Percentiles rank a stretch among this genome's conserved stretches.
These are phyloP conservation scores for Semnornis frantzii DNA, from an alignment of 2,113 vertebrate species.

Conservation along the genomic window DNA sequence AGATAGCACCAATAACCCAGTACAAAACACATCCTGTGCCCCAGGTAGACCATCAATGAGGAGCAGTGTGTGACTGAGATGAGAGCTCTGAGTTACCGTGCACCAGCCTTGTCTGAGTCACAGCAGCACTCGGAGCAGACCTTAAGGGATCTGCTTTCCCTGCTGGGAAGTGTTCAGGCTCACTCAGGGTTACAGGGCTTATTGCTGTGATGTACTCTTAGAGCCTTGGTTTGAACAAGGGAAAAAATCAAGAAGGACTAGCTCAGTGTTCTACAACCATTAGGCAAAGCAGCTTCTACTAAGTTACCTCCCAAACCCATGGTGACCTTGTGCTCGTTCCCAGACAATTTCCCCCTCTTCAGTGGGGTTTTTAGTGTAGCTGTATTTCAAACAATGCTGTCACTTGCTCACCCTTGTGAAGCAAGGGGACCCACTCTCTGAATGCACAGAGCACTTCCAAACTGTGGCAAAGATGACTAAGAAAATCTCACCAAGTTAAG, in stretches of 20 bases:
- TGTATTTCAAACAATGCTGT: not conserved
- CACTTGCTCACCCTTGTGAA: not conserved
- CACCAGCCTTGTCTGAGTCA: not conserved
- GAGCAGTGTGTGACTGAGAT: not conserved
- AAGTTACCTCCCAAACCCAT: not conserved
- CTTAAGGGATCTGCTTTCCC: not conserved
- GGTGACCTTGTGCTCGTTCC: not conserved
- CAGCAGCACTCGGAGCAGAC: not conserved
- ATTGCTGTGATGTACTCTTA: not conserved
- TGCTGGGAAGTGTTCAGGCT: not conserved
- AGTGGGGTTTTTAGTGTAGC: not conserved
- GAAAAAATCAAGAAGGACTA: not conserved
- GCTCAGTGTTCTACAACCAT: not conserved
- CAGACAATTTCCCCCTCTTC: not conserved
- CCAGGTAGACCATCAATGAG: not conserved
- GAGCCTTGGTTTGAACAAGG: not conserved
- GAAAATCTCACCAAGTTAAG: not conserved
- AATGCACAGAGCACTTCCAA: not conserved
- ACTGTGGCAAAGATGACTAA: not conserved
- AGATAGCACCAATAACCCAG: not conserved
- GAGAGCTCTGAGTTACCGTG: accelerated
- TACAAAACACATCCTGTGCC: not conserved
- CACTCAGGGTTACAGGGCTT: not conserved
- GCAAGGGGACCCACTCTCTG: accelerated
- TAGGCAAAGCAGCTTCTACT: accelerated